Conservation (phyloP, 2,113 vertebrate genomes). For the Chionis minor region DNA sequence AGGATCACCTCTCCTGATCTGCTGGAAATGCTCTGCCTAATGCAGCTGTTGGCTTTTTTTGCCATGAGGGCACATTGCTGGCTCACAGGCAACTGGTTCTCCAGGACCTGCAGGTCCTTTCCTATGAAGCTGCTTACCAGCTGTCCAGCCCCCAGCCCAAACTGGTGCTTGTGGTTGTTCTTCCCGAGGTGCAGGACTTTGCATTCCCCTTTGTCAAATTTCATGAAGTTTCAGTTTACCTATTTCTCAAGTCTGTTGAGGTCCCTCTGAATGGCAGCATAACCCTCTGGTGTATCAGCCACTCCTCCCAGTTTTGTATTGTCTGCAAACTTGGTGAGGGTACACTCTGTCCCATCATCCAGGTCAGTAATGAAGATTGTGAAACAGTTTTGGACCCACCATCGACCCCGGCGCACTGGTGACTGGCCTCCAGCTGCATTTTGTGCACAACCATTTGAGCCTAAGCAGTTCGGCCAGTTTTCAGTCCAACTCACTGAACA, state of each 20-base stretch:
- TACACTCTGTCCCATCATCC: neutral
- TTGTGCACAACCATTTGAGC: neutral
- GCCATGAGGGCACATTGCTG: neutral
- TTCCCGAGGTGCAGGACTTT: neutral
- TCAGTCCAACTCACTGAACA: neutral
- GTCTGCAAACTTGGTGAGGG: neutral
- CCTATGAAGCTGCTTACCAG: neutral
- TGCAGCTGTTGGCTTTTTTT: neutral
- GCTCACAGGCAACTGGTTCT: neutral
- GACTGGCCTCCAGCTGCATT: neutral
- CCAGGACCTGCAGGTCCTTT: neutral
- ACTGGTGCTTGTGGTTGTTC: neutral
- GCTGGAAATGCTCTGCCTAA: neutral
- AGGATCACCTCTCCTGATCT: neutral
- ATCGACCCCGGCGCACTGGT: neutral
- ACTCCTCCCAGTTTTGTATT: neutral
- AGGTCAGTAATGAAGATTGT: neutral
- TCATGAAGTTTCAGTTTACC: neutral
- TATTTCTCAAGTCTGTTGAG: neutral
- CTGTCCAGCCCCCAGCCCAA: neutral
- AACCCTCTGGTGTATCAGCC: neutral
- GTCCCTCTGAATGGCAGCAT: neutral
- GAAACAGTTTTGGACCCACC: neutral
- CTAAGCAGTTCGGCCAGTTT: neutral
- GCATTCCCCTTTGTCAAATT: neutral